These are phyloP conservation scores for Emydoidea blandingii DNA, from an alignment of 2,797 vertebrate species.

Conservation along the genomic window DNA sequence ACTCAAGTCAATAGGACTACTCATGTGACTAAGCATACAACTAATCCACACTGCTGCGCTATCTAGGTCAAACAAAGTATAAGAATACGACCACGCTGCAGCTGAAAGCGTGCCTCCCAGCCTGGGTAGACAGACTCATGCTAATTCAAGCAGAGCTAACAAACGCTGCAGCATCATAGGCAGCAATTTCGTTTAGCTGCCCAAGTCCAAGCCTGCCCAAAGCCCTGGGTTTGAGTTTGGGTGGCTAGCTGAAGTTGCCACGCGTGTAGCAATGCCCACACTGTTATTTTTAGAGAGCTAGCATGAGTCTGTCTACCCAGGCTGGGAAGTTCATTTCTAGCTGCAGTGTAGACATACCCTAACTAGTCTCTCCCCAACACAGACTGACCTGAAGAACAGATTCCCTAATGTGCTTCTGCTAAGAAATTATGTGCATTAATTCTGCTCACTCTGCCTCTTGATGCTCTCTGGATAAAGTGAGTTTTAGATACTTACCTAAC, in stretches of 20 bases:
- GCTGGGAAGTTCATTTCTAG: not conserved
- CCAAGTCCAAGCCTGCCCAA: not conserved
- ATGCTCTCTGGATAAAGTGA: conserved; percentile 30
- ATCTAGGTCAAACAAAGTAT: not conserved
- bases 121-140: not conserved
- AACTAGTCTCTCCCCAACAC: not conserved
- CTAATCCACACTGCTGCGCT: not conserved
- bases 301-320: not conserved
- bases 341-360: not conserved
- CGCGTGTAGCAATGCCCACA: not conserved
- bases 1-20: not conserved
- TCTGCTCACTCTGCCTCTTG: not conserved
- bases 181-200: not conserved
- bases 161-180: not conserved
- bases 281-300: not conserved
- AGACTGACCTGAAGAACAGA: not conserved
- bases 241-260: not conserved
- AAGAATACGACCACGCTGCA: not conserved
- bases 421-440: conserved; percentile 6
- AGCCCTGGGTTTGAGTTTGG: not conserved
- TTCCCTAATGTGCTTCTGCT: not conserved
- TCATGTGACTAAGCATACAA: not conserved
- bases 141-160: not conserved
- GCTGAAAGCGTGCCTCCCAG: not conserved
- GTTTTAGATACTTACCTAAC: conserved; percentile 87